Evolutionary conservation across 2,113 vertebrate species (phyloP).

Genomic region (Chelonoidis abingdonii): DNA sequence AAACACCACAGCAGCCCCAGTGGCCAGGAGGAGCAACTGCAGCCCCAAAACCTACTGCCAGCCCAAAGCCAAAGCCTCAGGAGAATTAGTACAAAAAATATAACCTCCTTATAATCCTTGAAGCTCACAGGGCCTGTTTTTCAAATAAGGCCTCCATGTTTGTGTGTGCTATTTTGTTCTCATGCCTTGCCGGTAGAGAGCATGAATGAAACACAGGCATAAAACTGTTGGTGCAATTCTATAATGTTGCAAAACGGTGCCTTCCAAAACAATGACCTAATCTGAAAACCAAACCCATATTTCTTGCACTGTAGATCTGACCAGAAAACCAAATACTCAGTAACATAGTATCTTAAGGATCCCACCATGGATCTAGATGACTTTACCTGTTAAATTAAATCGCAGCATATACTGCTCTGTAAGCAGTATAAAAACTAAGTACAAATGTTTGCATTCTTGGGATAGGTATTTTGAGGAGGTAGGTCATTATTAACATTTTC

Average conservation of each 20-base stretch:
- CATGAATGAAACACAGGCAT: neutral
- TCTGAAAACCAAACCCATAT: neutral
- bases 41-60: neutral
- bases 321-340: neutral
- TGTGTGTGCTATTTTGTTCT: neutral
- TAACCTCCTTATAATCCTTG: neutral
- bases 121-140: neutral
- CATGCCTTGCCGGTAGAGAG: neutral
- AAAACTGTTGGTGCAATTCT: neutral
- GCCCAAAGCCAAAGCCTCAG: too few species aligned
- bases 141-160: neutral
- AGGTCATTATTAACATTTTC: neutral
- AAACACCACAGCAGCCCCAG: neutral
- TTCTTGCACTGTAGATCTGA: neutral
- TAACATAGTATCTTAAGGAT: neutral
- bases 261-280: neutral
- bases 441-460: neutral
- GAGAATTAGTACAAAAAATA: neutral
- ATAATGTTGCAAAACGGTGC: neutral
- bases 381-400: neutral
- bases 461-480: neutral
- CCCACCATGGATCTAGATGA: neutral
- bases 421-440: neutral
- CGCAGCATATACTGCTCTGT: neutral
- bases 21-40: neutral